Conservation (phyloP, 2,888 invertebrate genomes). For the Polyommatus icarus region DNA sequence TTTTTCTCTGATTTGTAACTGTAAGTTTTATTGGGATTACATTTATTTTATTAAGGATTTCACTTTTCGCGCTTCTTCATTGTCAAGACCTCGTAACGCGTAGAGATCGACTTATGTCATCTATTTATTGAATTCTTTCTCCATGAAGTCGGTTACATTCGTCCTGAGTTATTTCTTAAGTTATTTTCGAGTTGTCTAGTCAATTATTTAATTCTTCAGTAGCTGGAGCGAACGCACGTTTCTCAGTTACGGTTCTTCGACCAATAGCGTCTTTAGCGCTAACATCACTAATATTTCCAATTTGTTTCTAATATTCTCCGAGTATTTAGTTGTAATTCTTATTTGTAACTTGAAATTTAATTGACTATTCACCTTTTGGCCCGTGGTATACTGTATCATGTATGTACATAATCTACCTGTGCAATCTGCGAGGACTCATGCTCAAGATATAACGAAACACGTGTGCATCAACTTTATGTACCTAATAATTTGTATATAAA, state of each 20-base stretch:
- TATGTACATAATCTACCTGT: conserved; percentile 6
- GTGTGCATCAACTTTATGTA: conserved; percentile 47
- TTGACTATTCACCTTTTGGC: conserved; percentile 14
- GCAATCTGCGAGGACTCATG: conserved; percentile 47
- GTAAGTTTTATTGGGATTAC: neutral
- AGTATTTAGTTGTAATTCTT: conserved; percentile 14
- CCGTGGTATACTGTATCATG: neutral
- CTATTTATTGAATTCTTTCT: neutral
- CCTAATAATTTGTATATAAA: conserved; percentile 76
- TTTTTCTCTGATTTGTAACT: neutral
- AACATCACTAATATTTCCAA: conserved; percentile 5
- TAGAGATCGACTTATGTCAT: neutral
- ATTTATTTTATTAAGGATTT: neutral
- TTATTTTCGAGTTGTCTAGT: conserved; percentile 3
- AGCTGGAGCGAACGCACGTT: neutral
- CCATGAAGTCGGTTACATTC: neutral
- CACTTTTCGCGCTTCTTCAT: neutral
- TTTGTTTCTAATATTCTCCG: neutral
- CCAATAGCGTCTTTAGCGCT: neutral
- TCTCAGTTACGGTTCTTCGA: conserved; percentile 7
- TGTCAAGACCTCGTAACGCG: neutral
- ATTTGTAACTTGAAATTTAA: neutral
- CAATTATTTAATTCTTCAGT: neutral
- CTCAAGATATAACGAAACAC: conserved; percentile 66
- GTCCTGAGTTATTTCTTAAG: neutral